phyloP scores from a whole-genome alignment of 2,797 vertebrate species.

The Urophycis tenuis region DNA sequence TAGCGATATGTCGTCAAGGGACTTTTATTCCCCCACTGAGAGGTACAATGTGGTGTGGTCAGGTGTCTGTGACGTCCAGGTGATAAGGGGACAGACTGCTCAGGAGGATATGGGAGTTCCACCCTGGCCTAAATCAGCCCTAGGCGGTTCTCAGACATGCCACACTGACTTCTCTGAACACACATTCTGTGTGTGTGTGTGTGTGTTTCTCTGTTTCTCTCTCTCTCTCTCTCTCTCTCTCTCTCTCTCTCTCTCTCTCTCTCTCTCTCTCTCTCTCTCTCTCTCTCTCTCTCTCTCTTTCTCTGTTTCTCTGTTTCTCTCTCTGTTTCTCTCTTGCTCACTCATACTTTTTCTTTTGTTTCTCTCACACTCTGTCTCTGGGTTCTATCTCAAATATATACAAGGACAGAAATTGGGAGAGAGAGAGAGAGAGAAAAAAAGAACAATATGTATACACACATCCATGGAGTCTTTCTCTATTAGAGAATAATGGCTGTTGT shows the following conservation, averaged over 20 bases:
- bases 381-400: neutral
- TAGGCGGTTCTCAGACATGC: neutral
- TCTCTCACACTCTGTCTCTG: too few species aligned
- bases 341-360: too few species aligned
- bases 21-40: neutral
- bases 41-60: neutral
- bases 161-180: conserved; percentile 4
- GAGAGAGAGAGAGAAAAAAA: too few species aligned
- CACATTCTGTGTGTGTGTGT: neutral
- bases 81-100: conserved; percentile 17
- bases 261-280: too few species aligned
- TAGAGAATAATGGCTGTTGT: conserved; percentile 8
- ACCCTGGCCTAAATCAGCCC: neutral
- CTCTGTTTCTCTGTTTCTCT: too few species aligned
- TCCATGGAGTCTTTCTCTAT: conserved; percentile 1
- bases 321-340: too few species aligned
- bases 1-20: neutral
- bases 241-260: too few species aligned
- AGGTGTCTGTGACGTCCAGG: conserved; percentile 17
- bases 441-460: neutral
- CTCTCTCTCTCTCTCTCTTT: too few species aligned
- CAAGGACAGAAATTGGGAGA: too few species aligned
- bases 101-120: conserved; percentile 21
- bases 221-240: too few species aligned
- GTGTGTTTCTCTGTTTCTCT: too few species aligned